These are phyloP conservation scores for Campylorhamphus procurvoides DNA, from an alignment of 2,113 vertebrate species.

Conservation along the genomic window DNA sequence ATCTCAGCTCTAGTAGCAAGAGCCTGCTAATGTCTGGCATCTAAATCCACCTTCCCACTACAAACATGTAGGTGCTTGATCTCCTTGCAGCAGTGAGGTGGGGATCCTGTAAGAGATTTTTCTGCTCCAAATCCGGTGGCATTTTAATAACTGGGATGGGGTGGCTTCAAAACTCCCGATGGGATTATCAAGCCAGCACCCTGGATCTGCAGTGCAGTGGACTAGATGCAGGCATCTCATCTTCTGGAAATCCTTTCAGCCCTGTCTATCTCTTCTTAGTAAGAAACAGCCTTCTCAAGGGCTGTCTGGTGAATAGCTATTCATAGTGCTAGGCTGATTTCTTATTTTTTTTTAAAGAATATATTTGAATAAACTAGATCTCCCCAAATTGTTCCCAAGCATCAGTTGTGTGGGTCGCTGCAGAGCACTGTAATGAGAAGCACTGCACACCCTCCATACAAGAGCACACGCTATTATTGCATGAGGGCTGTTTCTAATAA, in stretches of 20 bases:
- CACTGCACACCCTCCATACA: background rate
- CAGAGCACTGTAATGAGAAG: background rate
- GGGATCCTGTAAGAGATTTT: background rate
- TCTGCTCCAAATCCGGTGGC: background rate
- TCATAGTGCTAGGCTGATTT: background rate
- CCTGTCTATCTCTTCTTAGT: background rate
- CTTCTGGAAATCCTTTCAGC: background rate
- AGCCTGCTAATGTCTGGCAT: background rate
- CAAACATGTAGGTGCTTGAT: rapidly evolving
- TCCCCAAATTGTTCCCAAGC: background rate
- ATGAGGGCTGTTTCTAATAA: slow-evolving; percentile 42
- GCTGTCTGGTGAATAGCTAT: background rate
- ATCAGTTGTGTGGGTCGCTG: slow-evolving; percentile 10
- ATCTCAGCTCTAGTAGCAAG: background rate
- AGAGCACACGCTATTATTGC: background rate
- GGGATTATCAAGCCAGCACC: background rate
- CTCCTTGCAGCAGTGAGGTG: background rate
- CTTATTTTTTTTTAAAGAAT: background rate
- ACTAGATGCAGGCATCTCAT: background rate
- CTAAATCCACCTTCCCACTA: background rate
- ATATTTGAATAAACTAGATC: background rate
- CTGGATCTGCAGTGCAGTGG: background rate
- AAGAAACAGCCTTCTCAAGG: background rate
- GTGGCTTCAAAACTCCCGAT: no score
- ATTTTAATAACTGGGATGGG: background rate